A percentile compares a stretch with the other conserved stretches of the same genome.
These are phyloP conservation scores for Sinocyclocheilus grahami DNA, from an alignment of 2,113 vertebrate genomes.

Conservation along the genomic window DNA sequence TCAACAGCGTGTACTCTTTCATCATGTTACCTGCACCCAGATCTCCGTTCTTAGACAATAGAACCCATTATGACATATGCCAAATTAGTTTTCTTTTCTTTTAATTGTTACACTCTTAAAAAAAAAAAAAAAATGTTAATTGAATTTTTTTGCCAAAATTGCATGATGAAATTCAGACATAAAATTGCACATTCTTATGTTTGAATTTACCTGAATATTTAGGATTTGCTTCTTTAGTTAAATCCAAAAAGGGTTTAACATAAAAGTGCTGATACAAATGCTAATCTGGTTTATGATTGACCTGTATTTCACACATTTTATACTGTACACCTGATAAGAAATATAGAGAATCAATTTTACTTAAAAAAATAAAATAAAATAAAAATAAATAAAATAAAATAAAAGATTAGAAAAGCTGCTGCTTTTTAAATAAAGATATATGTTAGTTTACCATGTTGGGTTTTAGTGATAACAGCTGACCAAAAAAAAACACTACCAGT, in stretches of 20 bases:
- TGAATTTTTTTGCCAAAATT: too few relatives aligned
- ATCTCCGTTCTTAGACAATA: neutral
- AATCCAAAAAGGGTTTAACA: neutral
- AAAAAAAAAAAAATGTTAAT: too few relatives aligned
- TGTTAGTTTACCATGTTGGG: neutral
- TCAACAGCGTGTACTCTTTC: neutral
- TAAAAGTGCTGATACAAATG: neutral
- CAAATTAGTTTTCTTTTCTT: too few relatives aligned
- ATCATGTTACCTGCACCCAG: neutral
- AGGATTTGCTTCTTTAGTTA: neutral
- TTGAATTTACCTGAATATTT: neutral
- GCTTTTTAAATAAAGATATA: neutral
- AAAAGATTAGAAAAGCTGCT: too few relatives aligned
- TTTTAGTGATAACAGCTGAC: neutral
- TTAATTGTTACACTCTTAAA: too few relatives aligned
- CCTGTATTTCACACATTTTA: neutral
- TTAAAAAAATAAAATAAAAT: neutral
- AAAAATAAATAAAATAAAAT: too few relatives aligned
- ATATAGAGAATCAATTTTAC: neutral
- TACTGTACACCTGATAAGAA: neutral
- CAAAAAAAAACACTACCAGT: neutral
- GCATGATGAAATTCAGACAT: neutral
- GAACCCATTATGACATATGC: too few relatives aligned
- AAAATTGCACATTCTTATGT: neutral
- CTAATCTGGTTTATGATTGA: slow-evolving; percentile 7